Evolutionary conservation across 2,113 vertebrate species (phyloP).

Genomic region (Pyrgilauda ruficollis): DNA sequence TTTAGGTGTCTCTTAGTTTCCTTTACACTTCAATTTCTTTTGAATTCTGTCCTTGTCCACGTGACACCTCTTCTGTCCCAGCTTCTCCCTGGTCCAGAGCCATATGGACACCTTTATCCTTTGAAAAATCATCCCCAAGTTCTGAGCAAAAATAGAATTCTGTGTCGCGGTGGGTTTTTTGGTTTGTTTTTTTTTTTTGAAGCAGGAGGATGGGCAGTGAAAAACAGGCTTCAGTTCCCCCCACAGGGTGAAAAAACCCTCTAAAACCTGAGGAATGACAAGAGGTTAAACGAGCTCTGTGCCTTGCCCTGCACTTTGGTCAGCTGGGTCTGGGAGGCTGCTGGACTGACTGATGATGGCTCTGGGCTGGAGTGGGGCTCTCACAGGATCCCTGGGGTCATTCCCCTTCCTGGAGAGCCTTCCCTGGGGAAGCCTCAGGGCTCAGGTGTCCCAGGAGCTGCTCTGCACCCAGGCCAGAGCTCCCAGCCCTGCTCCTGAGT

Average conservation of each 20-base stretch:
- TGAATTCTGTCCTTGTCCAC: conserved; percentile 12
- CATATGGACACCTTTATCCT: background rate
- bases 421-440: background rate
- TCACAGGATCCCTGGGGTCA: background rate
- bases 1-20: conserved; percentile 48
- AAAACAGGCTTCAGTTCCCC: conserved; percentile 4
- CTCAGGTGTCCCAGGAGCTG: background rate
- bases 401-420: background rate
- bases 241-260: background rate
- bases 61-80: background rate
- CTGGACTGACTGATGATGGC: background rate
- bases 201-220: conserved; percentile 27
- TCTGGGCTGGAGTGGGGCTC: background rate
- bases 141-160: background rate
- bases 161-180: background rate
- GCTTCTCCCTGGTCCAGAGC: conserved; percentile 28
- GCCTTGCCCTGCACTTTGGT: background rate
- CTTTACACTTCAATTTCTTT: background rate
- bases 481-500: background rate
- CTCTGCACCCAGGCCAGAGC: background rate
- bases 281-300: background rate
- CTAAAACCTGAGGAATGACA: background rate
- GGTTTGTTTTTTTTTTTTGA: background rate
- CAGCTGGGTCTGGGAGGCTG: background rate
- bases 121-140: conserved; percentile 6